phyloP scores from a whole-genome alignment of 23 tunicate species.

The Phallusia fumigata region DNA sequence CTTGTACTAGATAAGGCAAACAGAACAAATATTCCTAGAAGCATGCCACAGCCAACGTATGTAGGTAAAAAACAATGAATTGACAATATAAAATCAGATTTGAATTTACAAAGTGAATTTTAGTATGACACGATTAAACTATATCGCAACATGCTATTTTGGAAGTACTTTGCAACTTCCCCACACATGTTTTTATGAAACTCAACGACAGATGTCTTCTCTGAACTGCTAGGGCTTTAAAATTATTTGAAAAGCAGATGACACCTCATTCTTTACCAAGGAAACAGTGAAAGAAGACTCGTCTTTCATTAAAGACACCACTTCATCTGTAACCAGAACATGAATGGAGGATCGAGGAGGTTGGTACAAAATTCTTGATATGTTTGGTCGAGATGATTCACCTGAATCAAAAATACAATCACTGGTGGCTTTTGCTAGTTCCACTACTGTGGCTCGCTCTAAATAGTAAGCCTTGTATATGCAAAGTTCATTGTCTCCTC shows the following conservation, averaged over 20 bases:
- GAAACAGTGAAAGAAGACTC: slow-evolving; percentile 74
- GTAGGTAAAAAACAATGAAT: too few species aligned
- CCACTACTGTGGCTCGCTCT: slow-evolving; percentile 50
- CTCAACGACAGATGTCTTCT: background rate
- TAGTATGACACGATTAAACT: too few species aligned
- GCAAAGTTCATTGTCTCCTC: background rate
- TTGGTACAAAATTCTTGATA: slow-evolving; percentile 66
- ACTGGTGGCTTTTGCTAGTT: slow-evolving; percentile 57
- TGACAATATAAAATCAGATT: too few species aligned
- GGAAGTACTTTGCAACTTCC: too few species aligned
- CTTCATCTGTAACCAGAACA: slow-evolving; percentile 94
- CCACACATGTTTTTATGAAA: too few species aligned
- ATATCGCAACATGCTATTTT: too few species aligned
- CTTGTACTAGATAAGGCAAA: too few species aligned
- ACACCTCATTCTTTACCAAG: slow-evolving; percentile 58
- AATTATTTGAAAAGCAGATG: slow-evolving; percentile 72
- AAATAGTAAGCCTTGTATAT: slow-evolving; percentile 73
- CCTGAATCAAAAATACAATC: slow-evolving; percentile 46
- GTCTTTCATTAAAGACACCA: slow-evolving; percentile 77
- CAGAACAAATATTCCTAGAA: too few species aligned
- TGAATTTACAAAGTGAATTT: too few species aligned
- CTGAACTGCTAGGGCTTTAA: slow-evolving; percentile 37
- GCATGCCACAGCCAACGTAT: too few species aligned
- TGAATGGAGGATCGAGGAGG: slow-evolving; percentile 76
- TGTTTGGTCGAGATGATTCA: slow-evolving; percentile 24